Base-by-base conservation (phyloP, 2,113 vertebrate species). In the Catharus bicknelli region DNA sequence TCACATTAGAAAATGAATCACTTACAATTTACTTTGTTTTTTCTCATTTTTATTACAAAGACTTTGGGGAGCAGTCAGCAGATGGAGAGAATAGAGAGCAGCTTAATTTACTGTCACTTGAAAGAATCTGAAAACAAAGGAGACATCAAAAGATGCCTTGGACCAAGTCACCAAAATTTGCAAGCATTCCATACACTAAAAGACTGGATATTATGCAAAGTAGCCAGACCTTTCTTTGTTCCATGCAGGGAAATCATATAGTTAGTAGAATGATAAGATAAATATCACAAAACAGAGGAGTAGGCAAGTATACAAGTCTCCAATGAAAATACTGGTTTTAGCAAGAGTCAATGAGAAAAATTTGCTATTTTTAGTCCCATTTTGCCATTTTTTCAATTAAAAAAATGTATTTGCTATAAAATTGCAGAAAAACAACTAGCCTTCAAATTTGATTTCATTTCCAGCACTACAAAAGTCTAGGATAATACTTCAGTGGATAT, bases 31-130 rank as follows among this genome's bases (percentile, higher is more conserved):
- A 75, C 62, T 84, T 84, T 74, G 63, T 0, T 88, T 93, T 88
- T 58, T 50, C 62, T 88, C 20, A 47, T 80, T 90, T 90, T 88
- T 69, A 36, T 66, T n/a, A 77, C 63, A 70, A 86, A 86, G 72
- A 86, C 43, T 86, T 92, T 22, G 30, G 26, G 42, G 53, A 75
- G 55, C 47, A 92, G 68, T 77, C 47, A 90, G 68, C 68, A 94
- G 50, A 93, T 38, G 42, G 7, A 83, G 38, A 58, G 55, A 90
- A 88, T 26, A 83, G 55, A 66, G 67, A 88, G 74, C 21, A 77
- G 64, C 40, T 76, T 90, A 83, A 88, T 86, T 90, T 88, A 90
- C 76, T 63, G 80, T 90, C 91, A 86, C 77, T 86, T 88, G 55
- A 90, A 95, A 92, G 73, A 70, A 81, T 88, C 5, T 27, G 11